These are phyloP conservation scores for Meteorus colon DNA, from an alignment of 2,888 invertebrate species.

Conservation along the genomic window DNA sequence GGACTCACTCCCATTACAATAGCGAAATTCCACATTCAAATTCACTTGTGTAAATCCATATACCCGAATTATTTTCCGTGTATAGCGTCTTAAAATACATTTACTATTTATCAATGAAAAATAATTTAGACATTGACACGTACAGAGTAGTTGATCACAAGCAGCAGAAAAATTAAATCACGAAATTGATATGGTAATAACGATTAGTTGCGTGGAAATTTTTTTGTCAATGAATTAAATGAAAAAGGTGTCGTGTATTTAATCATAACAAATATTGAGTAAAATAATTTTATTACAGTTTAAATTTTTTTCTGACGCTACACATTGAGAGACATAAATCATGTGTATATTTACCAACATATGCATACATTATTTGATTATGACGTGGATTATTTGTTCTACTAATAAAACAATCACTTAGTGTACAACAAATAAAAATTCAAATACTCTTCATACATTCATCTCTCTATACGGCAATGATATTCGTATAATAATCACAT, in stretches of 20 bases:
- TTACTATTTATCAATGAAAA: background rate
- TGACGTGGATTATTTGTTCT: constrained; percentile 33
- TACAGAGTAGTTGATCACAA: background rate
- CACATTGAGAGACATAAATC: background rate
- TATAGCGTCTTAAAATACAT: background rate
- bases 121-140: background rate
- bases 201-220: background rate
- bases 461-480: background rate
- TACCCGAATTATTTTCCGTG: background rate
- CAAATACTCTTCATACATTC: background rate
- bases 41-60: constrained; percentile 13
- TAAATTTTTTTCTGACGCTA: background rate
- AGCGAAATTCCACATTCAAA: background rate
- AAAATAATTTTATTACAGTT: background rate
- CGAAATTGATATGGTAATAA: background rate
- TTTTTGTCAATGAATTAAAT: background rate
- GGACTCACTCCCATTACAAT: too few relatives aligned
- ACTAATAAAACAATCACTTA: constrained; percentile 10
- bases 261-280: background rate
- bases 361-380: constrained; percentile 19
- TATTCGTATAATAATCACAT: too few relatives aligned
- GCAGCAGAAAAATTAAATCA: background rate
- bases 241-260: background rate
- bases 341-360: background rate
- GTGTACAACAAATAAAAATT: background rate